A percentile compares a stretch with the other conserved stretches of the same genome.
phyloP scores from a whole-genome alignment of 2,113 vertebrate species.

The Acanthochromis polyacanthus region DNA sequence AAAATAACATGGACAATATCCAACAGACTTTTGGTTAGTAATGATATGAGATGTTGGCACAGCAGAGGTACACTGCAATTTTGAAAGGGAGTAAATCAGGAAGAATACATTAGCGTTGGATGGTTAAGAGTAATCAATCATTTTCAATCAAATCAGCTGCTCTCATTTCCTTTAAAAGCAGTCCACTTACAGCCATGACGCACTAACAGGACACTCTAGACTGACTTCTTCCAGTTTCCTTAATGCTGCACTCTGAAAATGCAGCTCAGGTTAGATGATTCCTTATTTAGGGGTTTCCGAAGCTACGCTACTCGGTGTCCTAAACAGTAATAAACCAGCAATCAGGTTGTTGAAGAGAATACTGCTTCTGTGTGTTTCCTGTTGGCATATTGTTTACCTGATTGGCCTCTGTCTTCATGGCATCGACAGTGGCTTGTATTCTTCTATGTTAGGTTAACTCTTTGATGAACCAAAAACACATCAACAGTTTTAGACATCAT shows the following conservation, averaged over 20 bases:
- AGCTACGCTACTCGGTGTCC: not conserved
- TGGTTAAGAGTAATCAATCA: constrained; percentile 16
- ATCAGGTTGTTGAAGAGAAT: not conserved
- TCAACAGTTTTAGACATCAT: no score
- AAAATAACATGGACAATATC: constrained; percentile 13
- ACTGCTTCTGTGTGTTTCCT: no score
- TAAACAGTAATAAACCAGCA: not conserved
- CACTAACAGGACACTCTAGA: not conserved
- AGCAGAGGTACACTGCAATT: constrained; percentile 1
- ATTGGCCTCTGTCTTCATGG: no score
- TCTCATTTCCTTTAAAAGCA: constrained; percentile 32
- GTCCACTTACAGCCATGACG: not conserved
- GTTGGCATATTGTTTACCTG: no score
- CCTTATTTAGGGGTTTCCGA: not conserved
- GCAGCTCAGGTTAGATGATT: not conserved
- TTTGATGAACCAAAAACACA: no score
- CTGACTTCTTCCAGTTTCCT: not conserved
- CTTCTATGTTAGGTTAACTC: no score
- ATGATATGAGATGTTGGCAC: constrained; percentile 18
- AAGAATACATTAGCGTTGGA: constrained; percentile 5
- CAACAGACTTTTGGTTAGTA: constrained; percentile 17
- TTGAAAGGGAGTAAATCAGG: constrained; percentile 30
- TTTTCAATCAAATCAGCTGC: constrained; percentile 42
- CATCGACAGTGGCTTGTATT: no score
- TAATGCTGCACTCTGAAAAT: not conserved